Evolutionary conservation across 1,140 invertebrate species (phyloP).

Genomic region (Habropoda laboriosa): DNA sequence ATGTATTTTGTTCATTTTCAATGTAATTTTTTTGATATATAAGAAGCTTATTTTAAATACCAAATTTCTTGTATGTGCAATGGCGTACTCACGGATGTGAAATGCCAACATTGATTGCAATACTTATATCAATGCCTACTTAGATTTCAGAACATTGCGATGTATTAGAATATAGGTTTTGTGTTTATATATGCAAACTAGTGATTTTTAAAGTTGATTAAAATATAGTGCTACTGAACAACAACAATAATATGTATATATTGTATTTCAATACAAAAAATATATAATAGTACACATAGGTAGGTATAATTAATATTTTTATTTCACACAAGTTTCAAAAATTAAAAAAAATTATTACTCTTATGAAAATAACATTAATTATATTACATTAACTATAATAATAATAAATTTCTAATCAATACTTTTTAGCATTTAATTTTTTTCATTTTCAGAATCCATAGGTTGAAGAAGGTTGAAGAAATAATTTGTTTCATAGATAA

Average conservation of each 20-base stretch:
- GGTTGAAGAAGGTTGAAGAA: not conserved
- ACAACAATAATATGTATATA: no score
- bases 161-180: no score
- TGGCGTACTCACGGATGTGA: not conserved
- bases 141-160: not conserved
- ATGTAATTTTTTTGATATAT: not conserved
- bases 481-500: constrained; percentile 36
- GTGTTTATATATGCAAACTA: not conserved
- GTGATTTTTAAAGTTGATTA: not conserved
- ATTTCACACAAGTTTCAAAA: not conserved
- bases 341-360: not conserved
- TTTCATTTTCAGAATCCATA: constrained; percentile 7
- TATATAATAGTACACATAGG: not conserved
- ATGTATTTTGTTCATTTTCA: not conserved
- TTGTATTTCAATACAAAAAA: not conserved
- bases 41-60: not conserved
- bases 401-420: not conserved
- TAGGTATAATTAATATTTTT: constrained; percentile 13
- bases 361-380: not conserved
- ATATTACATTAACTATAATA: not conserved
- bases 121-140: not conserved
- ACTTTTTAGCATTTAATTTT: not conserved
- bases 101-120: not conserved
- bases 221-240: not conserved
- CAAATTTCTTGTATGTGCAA: not conserved